Base-by-base conservation (phyloP, 2,888 invertebrate species). In the Heliconius erato region DNA sequence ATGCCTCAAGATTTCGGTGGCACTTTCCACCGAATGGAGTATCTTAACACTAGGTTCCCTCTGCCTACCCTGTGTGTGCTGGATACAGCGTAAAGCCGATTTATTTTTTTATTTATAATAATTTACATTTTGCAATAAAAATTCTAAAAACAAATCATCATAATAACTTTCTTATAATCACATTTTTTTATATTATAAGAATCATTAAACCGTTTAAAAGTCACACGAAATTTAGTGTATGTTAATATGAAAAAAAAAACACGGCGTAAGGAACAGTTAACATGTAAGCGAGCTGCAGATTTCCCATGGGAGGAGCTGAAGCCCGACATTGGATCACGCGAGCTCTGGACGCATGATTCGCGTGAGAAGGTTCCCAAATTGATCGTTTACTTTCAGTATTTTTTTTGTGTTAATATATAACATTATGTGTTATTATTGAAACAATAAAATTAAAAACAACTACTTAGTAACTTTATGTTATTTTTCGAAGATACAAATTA, bases 271-370 rank as follows among this genome's bases (percentile, higher is more conserved):
- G 59, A 76, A 26, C 76, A 63, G 35, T 44, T 74, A 80, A 59
- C 54, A 67, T 74, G 54, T 72, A 72, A 59, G 49, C 67, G 74
- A 79, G 74, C 74, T 82, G 76, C 63, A 84, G 81, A 85, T 87
- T 92, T 94, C 93, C 91, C 94, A 91, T 91, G 92, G 89, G 90
- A 90, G 88, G 85, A 86, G 80, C 80, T 86, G 93, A 92, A 92
- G 91, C 92, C 92, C 86, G 89, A 89, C 87, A 90, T 87, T 83
- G 85, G 86, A 87, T 90, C 94, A 94, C 93, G 94, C 93, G 89
- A 93, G 85, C 86, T 86, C 84, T 84, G 84, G 88, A 87, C 87
- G 87, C 87, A 86, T 89, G 86, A 90, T 85, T 84, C 81, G 84
- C 88, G 87, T 88, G 88, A 85, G 88, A 89, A 88, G 79, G 81